Conservation (phyloP, 2,888 invertebrate species). For the Calliopum simillimum region DNA sequence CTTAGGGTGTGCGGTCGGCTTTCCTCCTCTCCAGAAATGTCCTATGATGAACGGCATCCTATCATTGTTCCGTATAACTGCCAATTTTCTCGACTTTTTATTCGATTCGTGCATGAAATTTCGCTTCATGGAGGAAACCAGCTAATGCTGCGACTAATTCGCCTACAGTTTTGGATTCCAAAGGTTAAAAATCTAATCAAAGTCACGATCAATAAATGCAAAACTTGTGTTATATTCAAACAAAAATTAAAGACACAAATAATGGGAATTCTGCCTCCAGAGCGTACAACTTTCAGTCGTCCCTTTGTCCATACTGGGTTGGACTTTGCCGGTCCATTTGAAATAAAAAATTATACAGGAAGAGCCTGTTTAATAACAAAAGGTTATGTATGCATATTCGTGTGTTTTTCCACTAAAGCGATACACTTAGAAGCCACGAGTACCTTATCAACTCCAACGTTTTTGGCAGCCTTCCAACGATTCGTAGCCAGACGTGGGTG, state of each 20-base stretch:
- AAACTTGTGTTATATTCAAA: neutral
- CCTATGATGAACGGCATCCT: slow-evolving; percentile 3
- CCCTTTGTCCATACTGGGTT: slow-evolving; percentile 38
- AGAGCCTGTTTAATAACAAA: no score
- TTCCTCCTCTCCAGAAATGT: neutral
- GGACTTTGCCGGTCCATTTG: slow-evolving; percentile 43
- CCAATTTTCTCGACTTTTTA: neutral
- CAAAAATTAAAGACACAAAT: neutral
- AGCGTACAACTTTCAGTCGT: slow-evolving; percentile 28
- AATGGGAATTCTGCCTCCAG: slow-evolving; percentile 9
- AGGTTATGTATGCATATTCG: no score
- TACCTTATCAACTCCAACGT: slow-evolving; percentile 35
- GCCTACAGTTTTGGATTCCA: neutral
- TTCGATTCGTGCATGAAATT: neutral
- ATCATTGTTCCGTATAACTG: neutral
- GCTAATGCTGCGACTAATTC: neutral
- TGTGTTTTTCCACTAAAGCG: no score
- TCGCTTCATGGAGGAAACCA: neutral
- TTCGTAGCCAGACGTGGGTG: slow-evolving; percentile 20
- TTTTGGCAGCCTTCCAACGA: slow-evolving; percentile 38
- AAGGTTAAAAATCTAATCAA: neutral
- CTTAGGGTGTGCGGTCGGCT: slow-evolving; percentile 8
- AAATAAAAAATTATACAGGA: no score
- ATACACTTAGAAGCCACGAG: slow-evolving; percentile 27
- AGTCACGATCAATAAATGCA: slow-evolving; percentile 4